Base-by-base conservation (phyloP, 1,140 invertebrate species). In the Lutraria rhynchaena region DNA sequence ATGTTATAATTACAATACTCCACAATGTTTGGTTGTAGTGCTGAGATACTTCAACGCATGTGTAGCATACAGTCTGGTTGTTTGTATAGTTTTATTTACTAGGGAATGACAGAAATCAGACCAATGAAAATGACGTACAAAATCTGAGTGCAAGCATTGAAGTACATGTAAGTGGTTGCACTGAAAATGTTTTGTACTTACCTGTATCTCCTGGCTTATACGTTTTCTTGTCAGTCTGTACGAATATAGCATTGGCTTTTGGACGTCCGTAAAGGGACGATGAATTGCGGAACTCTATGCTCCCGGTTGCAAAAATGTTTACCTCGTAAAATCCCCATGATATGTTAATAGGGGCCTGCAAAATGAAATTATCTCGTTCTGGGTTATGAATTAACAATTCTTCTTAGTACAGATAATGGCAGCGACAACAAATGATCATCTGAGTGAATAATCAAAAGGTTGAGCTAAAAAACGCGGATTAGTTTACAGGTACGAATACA, bases 161-260 rank as follows among this genome's bases (percentile, higher is more conserved):
- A 4, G 19, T 19, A 11, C 58, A 60, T 17, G 5, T 17, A 22
- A 31, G 2, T 60, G 29, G 29, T 22, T 60, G 3, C 22, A 24
- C 17, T 22, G 1, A 19, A 19, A 5, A 19, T n/a, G 11, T 19
- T 33, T 31, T 53, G 7, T 1, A 49, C 71, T 58, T 57, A 87
- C 86, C 86, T 46, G 70, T 78, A 60, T 89, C 86, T 27, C 81
- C 81, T 0, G 88, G 88, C 60, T 89, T 88, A 75, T 89, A 89
- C 29, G 86, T 85, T 33, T 87, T 86, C 57, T 89, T 89, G 82
- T 89, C 88, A 11, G 87, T 88, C 69, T 89, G 88, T 22, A 89
- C 71, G 27, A 89, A 78, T 15, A 87, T 78, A 29, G 74, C 55
- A 3, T 65, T 55, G 22, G 82, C 46, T 7, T 81, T 44, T 31